These are phyloP conservation scores for Chlamydotis undulata DNA, from an alignment of 2,113 vertebrate genomes.

Conservation along the genomic window DNA sequence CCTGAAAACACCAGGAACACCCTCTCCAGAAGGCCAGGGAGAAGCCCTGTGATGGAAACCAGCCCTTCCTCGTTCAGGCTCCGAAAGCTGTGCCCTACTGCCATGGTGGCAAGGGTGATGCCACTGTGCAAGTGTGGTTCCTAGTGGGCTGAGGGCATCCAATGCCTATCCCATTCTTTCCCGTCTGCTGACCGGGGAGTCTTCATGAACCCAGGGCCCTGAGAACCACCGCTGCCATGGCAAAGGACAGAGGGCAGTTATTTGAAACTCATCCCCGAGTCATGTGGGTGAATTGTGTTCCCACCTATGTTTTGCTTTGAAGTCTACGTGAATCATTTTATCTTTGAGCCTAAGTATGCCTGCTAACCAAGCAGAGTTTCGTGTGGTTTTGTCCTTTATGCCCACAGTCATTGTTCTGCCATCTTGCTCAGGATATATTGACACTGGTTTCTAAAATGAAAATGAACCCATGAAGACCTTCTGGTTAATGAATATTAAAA, in stretches of 20 bases:
- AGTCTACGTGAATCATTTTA: neutral
- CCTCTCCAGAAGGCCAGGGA: neutral
- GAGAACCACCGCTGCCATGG: neutral
- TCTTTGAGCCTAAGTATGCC: neutral
- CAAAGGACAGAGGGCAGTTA: neutral
- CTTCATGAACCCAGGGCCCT: neutral
- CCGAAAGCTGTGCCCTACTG: neutral
- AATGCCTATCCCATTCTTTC: rapidly evolving
- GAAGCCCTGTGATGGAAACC: neutral
- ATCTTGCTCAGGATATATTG: neutral
- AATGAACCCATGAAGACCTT: neutral
- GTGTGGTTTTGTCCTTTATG: neutral
- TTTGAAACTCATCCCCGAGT: neutral
- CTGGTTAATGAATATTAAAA: neutral
- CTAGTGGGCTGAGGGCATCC: neutral
- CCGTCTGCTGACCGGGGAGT: neutral
- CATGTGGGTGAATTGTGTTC: neutral
- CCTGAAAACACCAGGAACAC: neutral
- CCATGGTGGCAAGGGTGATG: neutral
- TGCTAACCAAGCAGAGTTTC: neutral
- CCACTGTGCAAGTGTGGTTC: neutral
- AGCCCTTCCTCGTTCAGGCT: neutral
- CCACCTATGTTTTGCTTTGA: neutral
- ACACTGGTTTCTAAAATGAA: neutral
- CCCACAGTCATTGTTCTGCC: rapidly evolving